Percentiles rank a stretch among this genome's conserved stretches.
Evolutionary conservation across 2,113 vertebrate genomes (phyloP).

Genomic region (Gymnocephalus cernua): DNA sequence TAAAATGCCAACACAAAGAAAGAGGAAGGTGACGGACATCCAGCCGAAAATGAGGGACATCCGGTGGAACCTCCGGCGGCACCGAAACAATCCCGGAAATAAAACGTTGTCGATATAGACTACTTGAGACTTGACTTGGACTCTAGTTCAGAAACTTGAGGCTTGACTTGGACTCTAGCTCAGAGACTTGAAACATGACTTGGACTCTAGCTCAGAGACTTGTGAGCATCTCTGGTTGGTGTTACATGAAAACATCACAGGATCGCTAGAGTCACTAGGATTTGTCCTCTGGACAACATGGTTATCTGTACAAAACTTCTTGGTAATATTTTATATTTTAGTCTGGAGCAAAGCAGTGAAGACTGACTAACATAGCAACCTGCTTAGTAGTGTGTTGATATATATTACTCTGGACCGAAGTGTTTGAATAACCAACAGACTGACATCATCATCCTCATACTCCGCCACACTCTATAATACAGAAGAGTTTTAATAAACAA

Average conservation of each 20-base stretch:
- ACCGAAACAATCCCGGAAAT: no score
- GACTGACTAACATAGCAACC: not conserved
- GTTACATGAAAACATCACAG: not conserved
- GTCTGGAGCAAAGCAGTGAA: not conserved
- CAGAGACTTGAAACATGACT: no score
- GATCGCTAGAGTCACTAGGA: not conserved
- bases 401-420: not conserved
- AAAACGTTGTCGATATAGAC: no score
- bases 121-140: no score
- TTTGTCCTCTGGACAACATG: not conserved
- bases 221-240: no score
- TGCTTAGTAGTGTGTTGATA: not conserved
- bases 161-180: no score
- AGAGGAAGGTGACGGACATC: no score
- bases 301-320: not conserved
- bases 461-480: not conserved
- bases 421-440: not conserved
- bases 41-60: no score
- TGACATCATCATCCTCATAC: not conserved
- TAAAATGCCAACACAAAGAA: no score
- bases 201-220: no score
- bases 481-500: slow-evolving; percentile 18
- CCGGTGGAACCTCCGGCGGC: no score
- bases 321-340: not conserved
- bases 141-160: no score